These are phyloP conservation scores for Neolamprologus modestus DNA, from an alignment of 2,113 vertebrate genomes.

Conservation along the genomic window DNA sequence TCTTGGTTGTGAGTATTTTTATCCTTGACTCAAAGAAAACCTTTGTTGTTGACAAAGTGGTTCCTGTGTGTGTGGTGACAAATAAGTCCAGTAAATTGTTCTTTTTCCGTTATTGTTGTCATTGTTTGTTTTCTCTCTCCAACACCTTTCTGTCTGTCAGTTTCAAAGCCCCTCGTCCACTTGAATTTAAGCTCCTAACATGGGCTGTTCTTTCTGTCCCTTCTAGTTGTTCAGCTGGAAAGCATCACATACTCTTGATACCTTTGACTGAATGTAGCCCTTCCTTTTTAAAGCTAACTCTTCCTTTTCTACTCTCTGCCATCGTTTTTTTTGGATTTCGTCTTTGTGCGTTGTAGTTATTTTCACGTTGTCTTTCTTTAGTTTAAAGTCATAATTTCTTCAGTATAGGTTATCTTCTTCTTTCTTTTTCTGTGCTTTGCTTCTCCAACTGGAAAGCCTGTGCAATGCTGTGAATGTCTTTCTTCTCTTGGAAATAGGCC, in stretches of 20 bases:
- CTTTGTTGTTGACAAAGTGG: neutral
- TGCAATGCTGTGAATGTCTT: neutral
- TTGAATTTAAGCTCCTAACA: neutral
- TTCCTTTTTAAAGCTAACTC: neutral
- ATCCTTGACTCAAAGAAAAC: neutral
- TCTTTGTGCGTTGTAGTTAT: neutral
- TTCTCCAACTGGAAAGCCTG: neutral
- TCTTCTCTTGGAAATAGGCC: neutral
- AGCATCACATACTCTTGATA: neutral
- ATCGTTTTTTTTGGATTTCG: rapidly evolving
- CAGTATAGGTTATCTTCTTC: neutral
- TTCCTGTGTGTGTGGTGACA: neutral
- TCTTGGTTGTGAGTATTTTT: neutral
- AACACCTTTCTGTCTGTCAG: neutral
- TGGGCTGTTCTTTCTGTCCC: neutral
- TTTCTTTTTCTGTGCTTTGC: neutral
- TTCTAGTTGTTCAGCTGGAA: neutral
- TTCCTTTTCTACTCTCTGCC: neutral
- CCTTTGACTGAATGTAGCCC: neutral
- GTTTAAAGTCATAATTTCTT: neutral
- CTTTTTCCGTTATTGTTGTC: neutral
- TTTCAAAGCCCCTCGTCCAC: neutral
- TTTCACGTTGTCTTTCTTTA: neutral
- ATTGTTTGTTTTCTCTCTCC: neutral
- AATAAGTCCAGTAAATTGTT: neutral